These are phyloP conservation scores for Variabilichromis moorii DNA, from an alignment of 2,113 vertebrate species.

Conservation along the genomic window DNA sequence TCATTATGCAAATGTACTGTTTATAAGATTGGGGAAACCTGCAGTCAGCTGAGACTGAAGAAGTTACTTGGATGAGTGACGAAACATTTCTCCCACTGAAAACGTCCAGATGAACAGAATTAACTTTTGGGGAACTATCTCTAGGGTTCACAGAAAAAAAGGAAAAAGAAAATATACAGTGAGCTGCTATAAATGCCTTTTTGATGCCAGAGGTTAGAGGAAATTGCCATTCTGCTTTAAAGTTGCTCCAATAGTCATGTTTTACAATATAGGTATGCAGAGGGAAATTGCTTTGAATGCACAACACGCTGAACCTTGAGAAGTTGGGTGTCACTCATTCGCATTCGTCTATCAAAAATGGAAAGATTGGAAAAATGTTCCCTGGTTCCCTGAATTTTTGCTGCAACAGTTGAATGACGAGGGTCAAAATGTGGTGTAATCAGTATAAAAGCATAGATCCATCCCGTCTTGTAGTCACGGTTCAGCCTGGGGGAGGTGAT, in stretches of 20 bases:
- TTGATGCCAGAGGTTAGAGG: neutral
- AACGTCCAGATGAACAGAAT: neutral
- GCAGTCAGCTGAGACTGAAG: neutral
- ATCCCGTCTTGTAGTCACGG: neutral
- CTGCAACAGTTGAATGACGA: neutral
- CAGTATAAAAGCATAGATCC: neutral
- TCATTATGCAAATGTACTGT: neutral
- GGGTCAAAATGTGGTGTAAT: neutral
- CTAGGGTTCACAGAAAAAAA: neutral
- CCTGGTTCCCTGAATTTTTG: neutral
- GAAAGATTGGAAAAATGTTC: neutral
- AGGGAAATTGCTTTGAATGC: neutral
- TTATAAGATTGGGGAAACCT: neutral
- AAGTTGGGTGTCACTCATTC: neutral
- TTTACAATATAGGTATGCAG: neutral
- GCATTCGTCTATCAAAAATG: neutral
- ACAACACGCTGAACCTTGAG: neutral
- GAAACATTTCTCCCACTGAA: neutral
- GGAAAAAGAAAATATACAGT: neutral
- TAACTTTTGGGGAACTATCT: neutral
- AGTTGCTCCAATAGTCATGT: neutral
- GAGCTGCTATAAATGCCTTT: neutral
- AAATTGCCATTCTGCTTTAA: neutral
- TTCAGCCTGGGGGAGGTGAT: neutral
- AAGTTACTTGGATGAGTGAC: rapidly evolving